Evolutionary conservation across 2,113 vertebrate species (phyloP), one percentile per base, ranked within the genome.

Genomic region (Coryphaenoides rupestris): DNA sequence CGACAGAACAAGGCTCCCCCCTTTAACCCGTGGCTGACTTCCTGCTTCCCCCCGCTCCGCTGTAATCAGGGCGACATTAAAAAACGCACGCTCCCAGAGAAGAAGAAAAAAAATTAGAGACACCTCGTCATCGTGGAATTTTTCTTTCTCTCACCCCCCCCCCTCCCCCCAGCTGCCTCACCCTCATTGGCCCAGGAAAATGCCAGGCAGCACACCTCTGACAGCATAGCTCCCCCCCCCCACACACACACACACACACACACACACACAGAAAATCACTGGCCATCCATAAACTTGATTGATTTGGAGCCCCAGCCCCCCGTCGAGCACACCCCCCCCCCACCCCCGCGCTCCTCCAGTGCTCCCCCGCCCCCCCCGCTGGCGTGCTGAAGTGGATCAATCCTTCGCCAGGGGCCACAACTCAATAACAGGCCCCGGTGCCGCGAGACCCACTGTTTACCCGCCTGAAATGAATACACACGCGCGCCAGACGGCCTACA

Each of bases 261-360:
- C 91, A 93, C 93, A n/a, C n/a, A n/a, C n/a, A n/a, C n/a, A n/a
- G n/a, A n/a, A n/a, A n/a, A n/a, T n/a, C n/a, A n/a, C n/a, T n/a
- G n/a, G n/a, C n/a, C n/a, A 92, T 93, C 94, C 94, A 93, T 96
- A 95, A 96, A 94, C 94, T 93, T 93, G 94, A 96, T 96, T 95
- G 94, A 96, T 95, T 90, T 89, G 90, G 88, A 93, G 79, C 85
- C 94, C 80, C 75, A 91, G 93, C 93, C 88, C 91, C 90, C 91
- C 90, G 90, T 92, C 93, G 93, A 92, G 90, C 91, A 88, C 60
- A 87, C 90, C 47, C 17, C 89, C 91, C 90, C 93, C 92, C 79
- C 6, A 28, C 3, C 26, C 10, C 93, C 93, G 94, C 90, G 92
- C 77, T 90, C 88, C 91, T 90, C 91, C 90, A 90, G 92, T 93